Percentiles rank a stretch among this genome's conserved stretches.
phyloP scores from a whole-genome alignment of 1,140 invertebrate species.

The Trichoplusia ni region DNA sequence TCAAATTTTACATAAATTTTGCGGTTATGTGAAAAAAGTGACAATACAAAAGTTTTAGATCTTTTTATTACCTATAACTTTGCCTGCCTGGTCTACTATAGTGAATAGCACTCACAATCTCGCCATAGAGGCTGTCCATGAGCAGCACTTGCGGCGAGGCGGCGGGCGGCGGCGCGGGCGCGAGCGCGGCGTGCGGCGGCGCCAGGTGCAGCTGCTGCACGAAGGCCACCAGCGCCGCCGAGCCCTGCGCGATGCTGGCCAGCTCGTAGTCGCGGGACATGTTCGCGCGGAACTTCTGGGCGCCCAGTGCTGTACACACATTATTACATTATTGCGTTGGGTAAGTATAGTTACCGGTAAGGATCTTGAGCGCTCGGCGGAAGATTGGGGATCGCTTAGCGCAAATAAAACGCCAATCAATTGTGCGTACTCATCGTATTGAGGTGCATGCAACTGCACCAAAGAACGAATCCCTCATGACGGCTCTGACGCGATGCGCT shows the following conservation, averaged over 20 bases:
- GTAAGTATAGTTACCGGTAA: too few relatives aligned
- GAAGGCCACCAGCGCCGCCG: constrained; percentile 87
- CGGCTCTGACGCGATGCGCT: too few relatives aligned
- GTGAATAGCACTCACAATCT: constrained; percentile 47
- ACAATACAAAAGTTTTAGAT: background rate
- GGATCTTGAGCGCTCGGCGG: too few relatives aligned
- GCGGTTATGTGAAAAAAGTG: too few relatives aligned
- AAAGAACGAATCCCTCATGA: too few relatives aligned
- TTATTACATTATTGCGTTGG: background rate
- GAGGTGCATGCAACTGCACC: too few relatives aligned
- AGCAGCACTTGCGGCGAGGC: constrained; percentile 46
- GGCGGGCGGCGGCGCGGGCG: constrained; percentile 33
- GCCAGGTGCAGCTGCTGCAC: constrained; percentile 83
- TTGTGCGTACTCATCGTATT: too few relatives aligned
- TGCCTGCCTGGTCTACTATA: background rate
- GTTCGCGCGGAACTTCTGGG: constrained; percentile 86
- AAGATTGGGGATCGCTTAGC: too few relatives aligned
- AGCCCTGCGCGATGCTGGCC: constrained; percentile 86
- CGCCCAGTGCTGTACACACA: constrained; percentile 81
- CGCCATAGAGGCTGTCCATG: constrained; percentile 53
- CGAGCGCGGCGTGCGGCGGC: constrained; percentile 48
- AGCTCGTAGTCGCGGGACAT: constrained; percentile 89
- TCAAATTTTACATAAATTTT: too few relatives aligned
- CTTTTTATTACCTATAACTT: too few relatives aligned
- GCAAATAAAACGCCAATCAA: too few relatives aligned